These are phyloP conservation scores for Ruditapes philippinarum DNA, from an alignment of 1,140 invertebrate species.

Conservation along the genomic window DNA sequence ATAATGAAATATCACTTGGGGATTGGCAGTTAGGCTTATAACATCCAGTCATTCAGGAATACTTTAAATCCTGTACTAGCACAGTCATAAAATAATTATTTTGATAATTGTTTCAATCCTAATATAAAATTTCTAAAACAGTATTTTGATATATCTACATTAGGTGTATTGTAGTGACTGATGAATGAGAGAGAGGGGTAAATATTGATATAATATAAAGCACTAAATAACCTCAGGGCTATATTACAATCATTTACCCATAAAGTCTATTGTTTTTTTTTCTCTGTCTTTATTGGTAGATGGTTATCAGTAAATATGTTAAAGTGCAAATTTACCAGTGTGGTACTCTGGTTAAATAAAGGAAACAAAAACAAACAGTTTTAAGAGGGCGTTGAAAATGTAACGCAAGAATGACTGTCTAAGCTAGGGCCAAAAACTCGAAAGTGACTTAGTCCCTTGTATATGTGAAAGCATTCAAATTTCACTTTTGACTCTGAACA, in stretches of 20 bases:
- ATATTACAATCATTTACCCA: constrained; percentile 30
- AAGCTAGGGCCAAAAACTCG: no score
- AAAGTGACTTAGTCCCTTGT: no score
- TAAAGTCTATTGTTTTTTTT: constrained; percentile 40
- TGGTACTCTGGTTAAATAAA: neutral
- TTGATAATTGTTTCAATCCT: neutral
- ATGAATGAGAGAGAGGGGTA: neutral
- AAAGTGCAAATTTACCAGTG: neutral
- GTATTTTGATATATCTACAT: neutral
- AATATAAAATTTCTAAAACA: constrained; percentile 4
- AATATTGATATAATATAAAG: no score
- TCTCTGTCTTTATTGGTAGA: neutral
- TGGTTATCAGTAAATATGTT: neutral
- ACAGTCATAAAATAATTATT: neutral
- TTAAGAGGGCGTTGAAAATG: neutral
- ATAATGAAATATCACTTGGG: no score
- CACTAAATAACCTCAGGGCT: neutral
- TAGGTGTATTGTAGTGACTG: neutral
- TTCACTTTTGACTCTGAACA: no score
- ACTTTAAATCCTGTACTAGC: neutral
- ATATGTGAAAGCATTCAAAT: no score
- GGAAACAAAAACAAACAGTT: neutral
- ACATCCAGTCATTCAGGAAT: neutral
- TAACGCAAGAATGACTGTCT: no score
- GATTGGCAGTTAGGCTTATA: no score